Base-by-base conservation (phyloP, 53 echinoderm and acorn worm species). In the Holothuria leucospilota region DNA sequence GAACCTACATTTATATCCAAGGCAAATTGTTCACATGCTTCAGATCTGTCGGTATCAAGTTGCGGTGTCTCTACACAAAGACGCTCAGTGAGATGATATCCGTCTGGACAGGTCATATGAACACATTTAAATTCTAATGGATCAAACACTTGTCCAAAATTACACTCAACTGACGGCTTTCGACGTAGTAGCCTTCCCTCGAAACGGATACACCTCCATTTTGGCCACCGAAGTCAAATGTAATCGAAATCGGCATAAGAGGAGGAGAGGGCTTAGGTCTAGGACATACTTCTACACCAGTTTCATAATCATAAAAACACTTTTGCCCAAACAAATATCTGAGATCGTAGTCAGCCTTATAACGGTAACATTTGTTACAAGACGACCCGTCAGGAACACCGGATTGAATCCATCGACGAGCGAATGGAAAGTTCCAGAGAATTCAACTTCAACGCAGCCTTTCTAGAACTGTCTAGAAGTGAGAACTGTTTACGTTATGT, bases 161-260 rank as follows among this genome's bases (percentile, higher is more conserved):
- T 46, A 71, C 71, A 71, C 0, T n/a, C n/a, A 15, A 5, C 29
- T 29, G 71, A 34, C 4, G 15, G 10, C 11, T 38, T 27, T 14
- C 20, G 40, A 71, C 6, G 21, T 39, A 8, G n/a, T 71, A 8
- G 18, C 46, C 29, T 41, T 20, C 40, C 10, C 13, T 39, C 14
- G 46, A 5, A 15, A 71, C 29, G 11, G 71, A 71, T 20, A 39
- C 71, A 71, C 71, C 71, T 15, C 12, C 13, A 11, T 39, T n/a
- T 27, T 39, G 13, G 46, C 71, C 29, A 39, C 39, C 39, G 14
- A 71, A 71, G 18, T 71, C 30, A 29, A 71, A 71, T 4, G 71
- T 71, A 15, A 71, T 71, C 13, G 71, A 71, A 29, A 71, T 71
- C 9, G 71, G 71, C 20, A 71, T 34, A 15, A 71, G 20, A 8